Evolutionary conservation across 2,888 invertebrate genomes (phyloP).

Genomic region (Prenolepis imparis): DNA sequence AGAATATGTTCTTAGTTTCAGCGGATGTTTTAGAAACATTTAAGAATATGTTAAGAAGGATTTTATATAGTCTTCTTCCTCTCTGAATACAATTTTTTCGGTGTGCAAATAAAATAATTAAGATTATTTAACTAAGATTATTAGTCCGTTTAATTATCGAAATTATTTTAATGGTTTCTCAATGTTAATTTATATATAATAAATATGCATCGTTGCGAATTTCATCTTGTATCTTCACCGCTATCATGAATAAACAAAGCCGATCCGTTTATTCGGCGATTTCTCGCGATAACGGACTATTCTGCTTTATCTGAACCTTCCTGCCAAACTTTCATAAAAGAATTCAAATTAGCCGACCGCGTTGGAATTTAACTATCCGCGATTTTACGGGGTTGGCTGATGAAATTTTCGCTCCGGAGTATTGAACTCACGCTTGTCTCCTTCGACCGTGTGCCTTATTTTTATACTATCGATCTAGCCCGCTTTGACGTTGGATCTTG

Average conservation of each 20-base stretch:
- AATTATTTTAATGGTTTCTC: background rate
- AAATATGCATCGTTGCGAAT: background rate
- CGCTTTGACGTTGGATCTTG: slow-evolving; percentile 71
- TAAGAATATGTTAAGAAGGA: too few relatives aligned
- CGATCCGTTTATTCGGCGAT: slow-evolving; percentile 41
- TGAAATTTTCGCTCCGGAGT: slow-evolving; percentile 73
- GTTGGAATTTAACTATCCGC: slow-evolving; percentile 74
- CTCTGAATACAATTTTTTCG: too few relatives aligned
- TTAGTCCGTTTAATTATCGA: background rate
- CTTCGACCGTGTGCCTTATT: slow-evolving; percentile 72
- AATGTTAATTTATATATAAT: background rate
- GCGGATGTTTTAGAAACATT: too few relatives aligned
- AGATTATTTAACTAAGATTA: background rate
- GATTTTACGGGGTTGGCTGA: slow-evolving; percentile 64
- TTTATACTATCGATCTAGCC: slow-evolving; percentile 76
- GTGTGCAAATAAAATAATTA: background rate
- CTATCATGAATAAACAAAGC: slow-evolving; percentile 18
- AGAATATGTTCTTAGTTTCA: too few relatives aligned
- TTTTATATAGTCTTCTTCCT: too few relatives aligned
- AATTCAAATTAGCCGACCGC: slow-evolving; percentile 75
- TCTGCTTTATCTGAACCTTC: slow-evolving; percentile 64
- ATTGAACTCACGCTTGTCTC: slow-evolving; percentile 63
- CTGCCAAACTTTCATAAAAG: slow-evolving; percentile 72
- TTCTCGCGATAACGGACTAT: slow-evolving; percentile 58
- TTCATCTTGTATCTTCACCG: background rate